Percentiles rank a stretch among this genome's conserved stretches.
Conservation (phyloP, 2,797 vertebrate genomes). For the Dicrostonyx torquatus region DNA sequence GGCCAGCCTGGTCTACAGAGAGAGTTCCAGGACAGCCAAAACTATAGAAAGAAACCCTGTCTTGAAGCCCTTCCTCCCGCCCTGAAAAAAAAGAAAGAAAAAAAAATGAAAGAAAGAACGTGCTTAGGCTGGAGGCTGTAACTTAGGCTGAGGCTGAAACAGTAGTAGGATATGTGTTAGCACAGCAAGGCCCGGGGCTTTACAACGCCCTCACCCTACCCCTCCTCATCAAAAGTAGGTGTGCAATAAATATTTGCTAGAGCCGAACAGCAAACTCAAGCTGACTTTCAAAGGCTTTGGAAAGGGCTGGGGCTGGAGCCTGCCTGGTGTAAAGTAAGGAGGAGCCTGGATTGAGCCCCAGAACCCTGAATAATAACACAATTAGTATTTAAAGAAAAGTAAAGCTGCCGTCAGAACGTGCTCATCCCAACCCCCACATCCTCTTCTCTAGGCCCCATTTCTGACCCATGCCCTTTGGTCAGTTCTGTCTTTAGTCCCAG, state of each 20-base stretch:
- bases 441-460: neutral
- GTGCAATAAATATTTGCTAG: neutral
- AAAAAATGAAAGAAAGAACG: neutral
- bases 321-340: neutral
- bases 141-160: neutral
- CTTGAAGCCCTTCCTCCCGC: neutral
- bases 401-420: neutral
- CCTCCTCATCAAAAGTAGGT: neutral
- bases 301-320: neutral
- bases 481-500: neutral
- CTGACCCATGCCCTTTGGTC: neutral
- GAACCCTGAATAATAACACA: neutral
- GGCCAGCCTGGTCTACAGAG: neutral
- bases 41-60: neutral
- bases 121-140: neutral
- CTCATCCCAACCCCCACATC: neutral
- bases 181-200: neutral
- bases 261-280: neutral
- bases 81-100: neutral
- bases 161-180: neutral
- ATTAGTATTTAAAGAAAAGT: neutral
- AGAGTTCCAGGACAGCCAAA: neutral
- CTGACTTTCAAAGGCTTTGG: neutral
- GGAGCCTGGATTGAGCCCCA: neutral
- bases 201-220: neutral